phyloP scores from a whole-genome alignment of 2,888 invertebrate genomes.

The Drosophila falleni region DNA sequence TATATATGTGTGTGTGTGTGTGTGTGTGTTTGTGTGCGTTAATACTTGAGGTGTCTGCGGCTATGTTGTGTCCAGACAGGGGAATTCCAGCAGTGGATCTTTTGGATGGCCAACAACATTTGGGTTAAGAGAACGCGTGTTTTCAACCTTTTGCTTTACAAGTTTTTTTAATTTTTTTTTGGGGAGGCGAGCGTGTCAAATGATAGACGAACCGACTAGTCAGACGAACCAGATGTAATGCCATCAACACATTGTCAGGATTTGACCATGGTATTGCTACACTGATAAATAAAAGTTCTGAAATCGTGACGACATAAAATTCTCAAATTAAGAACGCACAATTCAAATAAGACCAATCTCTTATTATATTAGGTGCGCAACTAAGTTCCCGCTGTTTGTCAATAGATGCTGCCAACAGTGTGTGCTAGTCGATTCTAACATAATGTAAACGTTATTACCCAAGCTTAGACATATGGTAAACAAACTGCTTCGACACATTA shows the following conservation, averaged over 20 bases:
- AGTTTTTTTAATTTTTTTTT: background rate
- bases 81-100: slow-evolving; percentile 22
- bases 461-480: too few relatives aligned
- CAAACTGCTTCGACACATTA: too few relatives aligned
- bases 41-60: slow-evolving; percentile 12
- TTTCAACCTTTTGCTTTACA: slow-evolving; percentile 3
- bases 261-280: background rate
- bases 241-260: slow-evolving; percentile 2
- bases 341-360: too few relatives aligned
- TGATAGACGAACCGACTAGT: slow-evolving; percentile 1
- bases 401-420: too few relatives aligned
- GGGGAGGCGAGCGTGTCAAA: slow-evolving; percentile 5
- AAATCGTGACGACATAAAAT: too few relatives aligned
- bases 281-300: too few relatives aligned
- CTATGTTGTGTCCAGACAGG: slow-evolving; percentile 11
- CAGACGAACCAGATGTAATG: background rate
- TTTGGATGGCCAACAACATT: slow-evolving; percentile 29
- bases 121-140: slow-evolving; percentile 22
- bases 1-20: slow-evolving; percentile 6
- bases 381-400: too few relatives aligned
- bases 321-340: too few relatives aligned
- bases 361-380: too few relatives aligned
- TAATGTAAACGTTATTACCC: too few relatives aligned
- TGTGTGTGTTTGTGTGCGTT: slow-evolving; percentile 1
- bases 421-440: too few relatives aligned